Base-by-base conservation (phyloP, 1,140 invertebrate genomes). In the Microvelia longipes region DNA sequence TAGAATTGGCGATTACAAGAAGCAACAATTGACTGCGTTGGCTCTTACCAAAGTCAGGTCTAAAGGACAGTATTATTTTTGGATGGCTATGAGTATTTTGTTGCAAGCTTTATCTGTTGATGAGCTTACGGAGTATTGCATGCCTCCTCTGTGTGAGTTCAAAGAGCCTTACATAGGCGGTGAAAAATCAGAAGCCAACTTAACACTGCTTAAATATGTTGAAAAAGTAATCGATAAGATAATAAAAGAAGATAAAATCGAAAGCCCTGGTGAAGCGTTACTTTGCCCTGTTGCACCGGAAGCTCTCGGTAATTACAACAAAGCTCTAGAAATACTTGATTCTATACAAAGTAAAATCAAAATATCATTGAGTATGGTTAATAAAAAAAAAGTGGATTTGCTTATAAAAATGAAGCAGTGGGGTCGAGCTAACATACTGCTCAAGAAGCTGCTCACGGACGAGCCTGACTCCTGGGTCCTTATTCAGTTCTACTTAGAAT, bases 1-100 rank as follows among this genome's bases (percentile, higher is more conserved):
- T 1, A 84, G 95, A 28, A 81, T 96, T 19, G 87, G 87, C 11
- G 89, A 98, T 80, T 95, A 92, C 75, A 92, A 93, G 77, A 89
- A 92, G 28, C 96, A 98, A 77, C 92, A 98, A 76, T 85, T 89
- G 71, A 88, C 89, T 11, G 96, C 96, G 0, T 85, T 97, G 82
- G 83, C 85, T 26, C 82, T 98, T 2, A 97, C 95, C 77, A 96
- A 94, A 81, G 80, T 92, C 29, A 89, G 89, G 77, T 89, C 91
- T 28, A 98, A 97, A 80, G 96, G 94, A 79, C 94, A 94, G 0
- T 98, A 98, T 80, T 97, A 96, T 78, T 97, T 96, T 79, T 98
- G 96, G 96, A 90, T 91, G 70, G 89, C 98, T 19, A 97, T 97
- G 90, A 96, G 93, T 78, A 87, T 95, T 77, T 88, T 97, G 24